Evolutionary conservation across 2,113 vertebrate species (phyloP).

Genomic region (Herpailurus yagouaroundi): DNA sequence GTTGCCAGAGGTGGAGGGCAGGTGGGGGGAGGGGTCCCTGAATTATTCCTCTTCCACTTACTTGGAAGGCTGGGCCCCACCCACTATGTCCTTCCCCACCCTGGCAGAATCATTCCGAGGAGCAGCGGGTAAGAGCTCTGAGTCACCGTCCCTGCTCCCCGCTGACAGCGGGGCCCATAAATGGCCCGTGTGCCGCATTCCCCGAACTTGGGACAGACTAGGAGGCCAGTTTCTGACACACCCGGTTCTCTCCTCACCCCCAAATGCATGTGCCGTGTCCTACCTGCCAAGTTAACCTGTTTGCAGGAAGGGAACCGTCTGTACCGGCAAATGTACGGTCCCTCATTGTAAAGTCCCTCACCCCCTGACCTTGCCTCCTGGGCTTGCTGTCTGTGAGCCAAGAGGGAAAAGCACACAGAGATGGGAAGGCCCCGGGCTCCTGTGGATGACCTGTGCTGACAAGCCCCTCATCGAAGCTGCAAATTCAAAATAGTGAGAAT

Average conservation of each 20-base stretch:
- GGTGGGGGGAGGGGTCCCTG: background rate
- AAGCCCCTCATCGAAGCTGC: background rate
- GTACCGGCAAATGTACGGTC: too few species aligned
- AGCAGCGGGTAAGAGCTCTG: background rate
- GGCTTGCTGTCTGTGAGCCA: background rate
- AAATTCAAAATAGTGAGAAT: fast-evolving
- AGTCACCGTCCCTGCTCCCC: background rate
- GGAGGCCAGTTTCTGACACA: background rate
- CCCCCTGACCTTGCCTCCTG: background rate
- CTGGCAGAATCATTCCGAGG: background rate
- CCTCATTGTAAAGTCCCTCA: too few species aligned
- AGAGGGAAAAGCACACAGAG: background rate
- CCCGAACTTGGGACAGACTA: background rate
- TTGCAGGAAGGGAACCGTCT: background rate
- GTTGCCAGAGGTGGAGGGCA: background rate
- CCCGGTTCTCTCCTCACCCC: background rate
- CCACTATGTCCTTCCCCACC: fast-evolving
- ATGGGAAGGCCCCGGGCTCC: background rate
- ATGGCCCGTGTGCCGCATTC: background rate
- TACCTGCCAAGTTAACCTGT: background rate
- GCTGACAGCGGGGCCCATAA: background rate
- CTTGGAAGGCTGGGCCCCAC: background rate
- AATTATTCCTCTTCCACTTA: background rate
- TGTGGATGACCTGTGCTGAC: background rate
- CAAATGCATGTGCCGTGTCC: background rate